Conservation (phyloP, 2,797 vertebrate genomes). For the Chaenodraco wilsoni region DNA sequence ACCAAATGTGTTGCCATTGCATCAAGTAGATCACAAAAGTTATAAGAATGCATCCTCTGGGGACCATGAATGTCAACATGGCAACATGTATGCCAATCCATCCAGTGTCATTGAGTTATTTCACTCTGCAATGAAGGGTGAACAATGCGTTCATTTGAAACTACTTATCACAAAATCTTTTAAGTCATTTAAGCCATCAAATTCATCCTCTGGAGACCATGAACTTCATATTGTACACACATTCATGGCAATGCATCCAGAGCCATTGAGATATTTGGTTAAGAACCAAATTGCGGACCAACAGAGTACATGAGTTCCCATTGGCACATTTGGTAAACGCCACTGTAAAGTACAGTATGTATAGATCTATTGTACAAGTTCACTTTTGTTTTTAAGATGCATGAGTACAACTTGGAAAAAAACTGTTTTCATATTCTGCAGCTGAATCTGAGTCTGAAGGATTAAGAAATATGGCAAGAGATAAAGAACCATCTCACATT, state of each 20-base stretch:
- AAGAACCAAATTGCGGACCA: background rate
- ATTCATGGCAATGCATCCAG: background rate
- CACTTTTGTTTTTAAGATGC: slow-evolving; percentile 10
- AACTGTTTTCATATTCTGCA: slow-evolving; percentile 31
- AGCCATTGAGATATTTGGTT: background rate
- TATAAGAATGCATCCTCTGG: background rate
- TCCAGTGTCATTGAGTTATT: background rate
- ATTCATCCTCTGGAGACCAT: background rate
- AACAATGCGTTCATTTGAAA: too few species aligned
- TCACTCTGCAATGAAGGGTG: too few species aligned
- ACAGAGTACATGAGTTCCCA: background rate
- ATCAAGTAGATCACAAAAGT: background rate
- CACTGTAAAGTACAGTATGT: background rate
- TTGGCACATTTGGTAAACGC: background rate
- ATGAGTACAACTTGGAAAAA: background rate
- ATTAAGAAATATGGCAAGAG: slow-evolving; percentile 53
- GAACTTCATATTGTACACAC: background rate
- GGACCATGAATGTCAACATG: background rate
- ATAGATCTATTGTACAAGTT: background rate
- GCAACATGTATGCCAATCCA: background rate
- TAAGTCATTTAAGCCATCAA: background rate
- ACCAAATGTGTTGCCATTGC: too few species aligned
- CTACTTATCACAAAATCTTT: too few species aligned
- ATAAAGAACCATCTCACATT: slow-evolving; percentile 56
- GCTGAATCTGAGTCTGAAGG: slow-evolving; percentile 47